Conservation (phyloP, 2,113 vertebrate genomes). For the Pachycephala philippinensis region DNA sequence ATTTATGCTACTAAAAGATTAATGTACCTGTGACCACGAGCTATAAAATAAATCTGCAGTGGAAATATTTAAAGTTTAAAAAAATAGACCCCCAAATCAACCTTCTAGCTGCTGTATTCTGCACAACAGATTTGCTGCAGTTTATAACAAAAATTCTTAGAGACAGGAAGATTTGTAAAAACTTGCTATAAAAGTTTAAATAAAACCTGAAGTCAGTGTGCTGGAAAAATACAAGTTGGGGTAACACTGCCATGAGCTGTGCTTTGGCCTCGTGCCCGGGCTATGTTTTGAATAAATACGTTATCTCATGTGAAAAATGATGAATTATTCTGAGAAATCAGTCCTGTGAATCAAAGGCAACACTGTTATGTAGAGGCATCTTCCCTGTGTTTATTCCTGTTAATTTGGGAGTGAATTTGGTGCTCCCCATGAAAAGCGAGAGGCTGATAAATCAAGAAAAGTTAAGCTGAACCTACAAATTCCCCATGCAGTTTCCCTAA, state of each 20-base stretch:
- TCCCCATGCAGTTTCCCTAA: neutral
- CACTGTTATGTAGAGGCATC: neutral
- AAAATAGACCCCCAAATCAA: neutral
- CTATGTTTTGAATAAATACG: constrained; percentile 3
- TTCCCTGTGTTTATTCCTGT: neutral
- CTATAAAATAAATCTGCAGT: neutral
- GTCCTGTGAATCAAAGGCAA: neutral
- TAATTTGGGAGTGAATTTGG: neutral
- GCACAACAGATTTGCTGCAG: neutral
- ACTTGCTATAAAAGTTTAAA: constrained; percentile 16
- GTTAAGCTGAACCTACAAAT: neutral
- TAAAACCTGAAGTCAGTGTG: neutral
- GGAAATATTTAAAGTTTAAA: neutral
- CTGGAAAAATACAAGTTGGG: neutral
- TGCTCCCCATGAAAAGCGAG: neutral
- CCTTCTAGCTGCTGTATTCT: neutral
- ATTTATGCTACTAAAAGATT: neutral
- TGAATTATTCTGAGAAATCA: neutral
- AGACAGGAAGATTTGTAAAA: neutral
- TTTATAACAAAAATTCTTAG: neutral
- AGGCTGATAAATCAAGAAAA: neutral
- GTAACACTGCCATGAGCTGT: neutral
- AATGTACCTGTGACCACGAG: neutral
- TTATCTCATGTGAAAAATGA: neutral
- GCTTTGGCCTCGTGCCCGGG: constrained; percentile 24